phyloP scores from a whole-genome alignment of 2,797 vertebrate genomes.

The Pseudocheirus occidentalis region DNA sequence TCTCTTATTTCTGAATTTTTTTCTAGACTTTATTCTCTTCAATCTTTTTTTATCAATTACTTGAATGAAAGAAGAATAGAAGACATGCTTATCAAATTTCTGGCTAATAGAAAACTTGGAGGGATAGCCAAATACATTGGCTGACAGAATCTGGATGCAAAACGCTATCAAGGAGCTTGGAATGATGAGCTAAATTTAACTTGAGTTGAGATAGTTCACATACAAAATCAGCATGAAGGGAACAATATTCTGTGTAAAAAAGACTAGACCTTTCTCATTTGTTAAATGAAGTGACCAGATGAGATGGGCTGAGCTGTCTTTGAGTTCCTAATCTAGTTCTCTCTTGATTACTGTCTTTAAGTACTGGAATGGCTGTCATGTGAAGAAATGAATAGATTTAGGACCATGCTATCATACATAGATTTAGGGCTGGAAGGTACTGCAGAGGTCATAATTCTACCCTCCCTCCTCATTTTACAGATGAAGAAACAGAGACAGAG shows the following conservation, averaged over 20 bases:
- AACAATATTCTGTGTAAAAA: background rate
- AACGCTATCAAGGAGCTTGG: background rate
- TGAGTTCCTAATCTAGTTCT: background rate
- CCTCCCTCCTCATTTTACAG: background rate
- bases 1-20: conserved; percentile 18
- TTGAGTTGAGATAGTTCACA: background rate
- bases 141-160: background rate
- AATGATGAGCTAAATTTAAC: background rate
- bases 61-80: background rate
- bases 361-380: background rate
- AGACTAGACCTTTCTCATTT: background rate
- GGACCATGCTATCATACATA: background rate
- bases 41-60: background rate
- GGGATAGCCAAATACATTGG: background rate
- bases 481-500: background rate
- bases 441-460: background rate
- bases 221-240: background rate
- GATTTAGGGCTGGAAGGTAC: background rate
- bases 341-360: background rate
- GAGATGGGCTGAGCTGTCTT: background rate
- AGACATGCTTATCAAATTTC: background rate
- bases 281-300: background rate
- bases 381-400: background rate
- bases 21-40: background rate
- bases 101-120: background rate